These are phyloP conservation scores for Felis catus DNA, from an alignment of 2,113 vertebrate genomes.

Conservation along the genomic window DNA sequence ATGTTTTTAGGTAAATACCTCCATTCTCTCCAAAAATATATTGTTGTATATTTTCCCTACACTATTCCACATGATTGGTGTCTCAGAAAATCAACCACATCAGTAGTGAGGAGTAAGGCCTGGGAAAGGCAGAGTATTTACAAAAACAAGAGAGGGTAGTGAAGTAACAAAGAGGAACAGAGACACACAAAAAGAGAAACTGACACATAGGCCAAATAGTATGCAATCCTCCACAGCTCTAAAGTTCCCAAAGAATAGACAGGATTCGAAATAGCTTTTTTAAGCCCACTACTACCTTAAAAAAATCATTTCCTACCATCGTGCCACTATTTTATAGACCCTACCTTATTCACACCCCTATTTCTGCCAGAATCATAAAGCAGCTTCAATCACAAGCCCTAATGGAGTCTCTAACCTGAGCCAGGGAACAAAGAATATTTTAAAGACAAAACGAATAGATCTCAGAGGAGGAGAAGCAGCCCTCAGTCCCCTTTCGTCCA, in stretches of 20 bases:
- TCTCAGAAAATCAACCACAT: constrained; percentile 9
- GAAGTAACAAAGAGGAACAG: neutral
- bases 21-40: constrained; percentile 7
- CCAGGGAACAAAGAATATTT: constrained; percentile 64
- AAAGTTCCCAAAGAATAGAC: neutral
- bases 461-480: neutral
- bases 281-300: neutral
- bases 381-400: constrained; percentile 24
- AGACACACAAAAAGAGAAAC: neutral
- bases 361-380: constrained; percentile 60
- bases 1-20: neutral
- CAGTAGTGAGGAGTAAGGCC: neutral
- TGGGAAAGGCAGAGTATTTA: neutral
- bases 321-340: constrained; percentile 3
- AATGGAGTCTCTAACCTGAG: constrained; percentile 61
- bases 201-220: neutral
- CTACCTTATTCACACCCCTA: neutral
- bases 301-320: neutral
- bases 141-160: neutral
- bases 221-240: neutral
- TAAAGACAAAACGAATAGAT: constrained; percentile 52
- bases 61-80: neutral
- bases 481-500: neutral
- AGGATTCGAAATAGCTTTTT: neutral
- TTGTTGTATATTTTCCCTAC: neutral